A percentile compares a stretch with the other conserved stretches of the same genome.
These are phyloP conservation scores for Polietes domitor DNA, from an alignment of 2,888 invertebrate genomes.

Conservation along the genomic window DNA sequence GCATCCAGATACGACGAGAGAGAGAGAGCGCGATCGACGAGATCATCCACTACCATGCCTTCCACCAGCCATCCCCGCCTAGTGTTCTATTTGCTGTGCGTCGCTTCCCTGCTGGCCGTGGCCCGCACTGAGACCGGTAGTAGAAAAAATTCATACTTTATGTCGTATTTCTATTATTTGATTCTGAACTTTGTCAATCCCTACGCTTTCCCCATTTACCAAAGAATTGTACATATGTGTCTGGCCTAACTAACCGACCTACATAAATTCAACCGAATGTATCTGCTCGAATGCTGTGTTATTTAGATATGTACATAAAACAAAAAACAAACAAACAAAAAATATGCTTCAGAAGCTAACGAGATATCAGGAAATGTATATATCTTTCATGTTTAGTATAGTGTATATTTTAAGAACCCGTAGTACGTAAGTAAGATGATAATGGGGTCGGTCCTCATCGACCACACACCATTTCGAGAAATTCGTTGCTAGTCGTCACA, in stretches of 20 bases:
- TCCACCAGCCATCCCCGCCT: conserved; percentile 75
- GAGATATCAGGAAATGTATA: neutral
- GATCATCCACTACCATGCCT: conserved; percentile 58
- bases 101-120: conserved; percentile 76
- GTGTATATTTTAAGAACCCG: neutral
- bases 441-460: neutral
- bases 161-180: conserved; percentile 78
- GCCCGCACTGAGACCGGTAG: conserved; percentile 77
- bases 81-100: conserved; percentile 76
- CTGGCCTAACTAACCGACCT: conserved; percentile 68
- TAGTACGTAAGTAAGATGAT: neutral
- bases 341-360: conserved; percentile 27
- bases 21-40: neutral
- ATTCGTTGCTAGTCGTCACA: neutral
- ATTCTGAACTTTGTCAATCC: conserved; percentile 77
- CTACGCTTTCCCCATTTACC: conserved; percentile 76
- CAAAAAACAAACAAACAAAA: neutral
- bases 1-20: neutral
- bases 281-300: conserved; percentile 38
- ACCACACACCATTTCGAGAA: conserved; percentile 32
- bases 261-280: neutral
- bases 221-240: conserved; percentile 75
- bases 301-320: neutral
- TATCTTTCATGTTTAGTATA: neutral
- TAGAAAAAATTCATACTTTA: conserved; percentile 71